phyloP scores from a whole-genome alignment of 1,140 invertebrate species.

The Micrasema minimum region DNA sequence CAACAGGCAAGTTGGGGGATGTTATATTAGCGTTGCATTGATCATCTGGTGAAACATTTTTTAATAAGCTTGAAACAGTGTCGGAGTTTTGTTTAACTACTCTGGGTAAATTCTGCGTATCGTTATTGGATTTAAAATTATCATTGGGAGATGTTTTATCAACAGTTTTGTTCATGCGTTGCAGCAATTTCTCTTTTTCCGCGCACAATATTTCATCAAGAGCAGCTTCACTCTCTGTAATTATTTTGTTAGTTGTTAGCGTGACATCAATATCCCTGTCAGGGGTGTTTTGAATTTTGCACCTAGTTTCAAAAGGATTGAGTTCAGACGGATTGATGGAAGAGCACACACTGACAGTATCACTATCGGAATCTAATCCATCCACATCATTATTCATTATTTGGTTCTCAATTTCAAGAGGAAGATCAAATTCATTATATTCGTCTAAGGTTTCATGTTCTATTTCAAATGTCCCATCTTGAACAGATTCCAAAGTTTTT shows the following conservation, averaged over 20 bases:
- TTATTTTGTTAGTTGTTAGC: not conserved
- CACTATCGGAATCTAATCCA: slow-evolving; percentile 28
- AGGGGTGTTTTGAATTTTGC: slow-evolving; percentile 36
- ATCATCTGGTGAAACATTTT: slow-evolving; percentile 4
- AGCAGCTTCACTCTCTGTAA: not conserved
- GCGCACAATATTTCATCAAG: not conserved
- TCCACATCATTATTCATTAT: slow-evolving; percentile 24
- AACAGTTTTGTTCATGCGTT: not conserved
- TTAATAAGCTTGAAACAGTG: slow-evolving; percentile 4
- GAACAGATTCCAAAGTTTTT: not conserved
- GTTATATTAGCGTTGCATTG: slow-evolving; percentile 20
- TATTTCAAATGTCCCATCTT: slow-evolving; percentile 17
- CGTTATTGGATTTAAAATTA: not conserved
- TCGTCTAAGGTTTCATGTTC: slow-evolving; percentile 12
- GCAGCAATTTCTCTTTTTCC: not conserved
- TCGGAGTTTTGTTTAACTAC: not conserved
- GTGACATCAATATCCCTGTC: slow-evolving; percentile 30
- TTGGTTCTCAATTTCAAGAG: slow-evolving; percentile 19
- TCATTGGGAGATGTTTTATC: not conserved
- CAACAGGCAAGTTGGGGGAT: slow-evolving; percentile 12
- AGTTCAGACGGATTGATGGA: slow-evolving; percentile 25
- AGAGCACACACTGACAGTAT: slow-evolving; percentile 29
- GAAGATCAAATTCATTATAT: slow-evolving; percentile 1
- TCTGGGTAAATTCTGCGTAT: not conserved
- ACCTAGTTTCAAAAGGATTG: slow-evolving; percentile 41